Evolutionary conservation across 2,113 vertebrate species (phyloP).

Genomic region (Pelecanoides urinatrix): DNA sequence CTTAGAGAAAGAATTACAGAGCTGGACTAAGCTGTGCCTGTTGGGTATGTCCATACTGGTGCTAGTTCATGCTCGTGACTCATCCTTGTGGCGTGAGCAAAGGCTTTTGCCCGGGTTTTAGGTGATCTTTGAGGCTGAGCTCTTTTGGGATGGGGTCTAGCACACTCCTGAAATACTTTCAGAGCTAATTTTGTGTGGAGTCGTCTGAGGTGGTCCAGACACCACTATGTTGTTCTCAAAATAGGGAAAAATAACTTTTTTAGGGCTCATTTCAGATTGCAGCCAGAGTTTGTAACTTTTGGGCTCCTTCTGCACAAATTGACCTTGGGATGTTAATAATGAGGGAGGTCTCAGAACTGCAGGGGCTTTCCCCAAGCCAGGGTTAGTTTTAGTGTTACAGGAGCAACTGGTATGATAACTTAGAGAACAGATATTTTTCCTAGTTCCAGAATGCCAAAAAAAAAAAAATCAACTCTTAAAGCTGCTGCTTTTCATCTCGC

Average conservation of each 20-base stretch:
- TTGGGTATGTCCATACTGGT: not conserved
- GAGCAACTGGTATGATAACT: not conserved
- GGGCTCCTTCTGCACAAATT: not conserved
- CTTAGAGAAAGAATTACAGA: not conserved
- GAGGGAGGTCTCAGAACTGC: not conserved
- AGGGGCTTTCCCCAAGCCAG: not conserved
- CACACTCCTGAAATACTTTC: rapidly evolving
- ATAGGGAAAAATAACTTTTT: not conserved
- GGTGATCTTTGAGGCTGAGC: not conserved
- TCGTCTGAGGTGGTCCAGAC: not conserved
- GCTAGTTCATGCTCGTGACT: not conserved
- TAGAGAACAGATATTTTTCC: not conserved
- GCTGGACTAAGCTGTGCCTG: not conserved
- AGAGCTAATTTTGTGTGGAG: not conserved
- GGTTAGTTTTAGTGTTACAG: not conserved
- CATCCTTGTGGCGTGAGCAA: not conserved
- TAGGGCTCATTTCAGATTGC: not conserved
- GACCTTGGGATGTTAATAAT: not conserved
- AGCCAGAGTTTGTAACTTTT: not conserved
- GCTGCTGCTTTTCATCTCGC: not conserved
- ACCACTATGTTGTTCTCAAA: not conserved
- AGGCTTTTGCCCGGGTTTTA: not conserved
- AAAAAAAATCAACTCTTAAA: not conserved
- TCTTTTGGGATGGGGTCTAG: not conserved
- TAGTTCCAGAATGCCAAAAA: not conserved